Percentiles rank a stretch among this genome's conserved stretches.
phyloP scores from a whole-genome alignment of 1,140 invertebrate genomes.

The Cydia pomonella region DNA sequence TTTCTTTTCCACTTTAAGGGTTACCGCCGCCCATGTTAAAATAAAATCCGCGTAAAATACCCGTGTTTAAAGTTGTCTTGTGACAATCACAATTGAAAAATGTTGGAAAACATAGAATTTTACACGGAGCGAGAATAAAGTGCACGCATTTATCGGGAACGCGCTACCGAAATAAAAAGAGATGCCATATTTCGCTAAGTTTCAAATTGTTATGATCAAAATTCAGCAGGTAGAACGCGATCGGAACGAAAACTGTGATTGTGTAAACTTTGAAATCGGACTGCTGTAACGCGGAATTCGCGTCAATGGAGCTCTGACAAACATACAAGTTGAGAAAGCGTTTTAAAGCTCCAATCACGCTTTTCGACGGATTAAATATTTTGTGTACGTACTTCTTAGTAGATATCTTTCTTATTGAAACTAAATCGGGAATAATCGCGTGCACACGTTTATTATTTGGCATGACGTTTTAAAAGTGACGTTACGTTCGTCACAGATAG shows the following conservation, averaged over 20 bases:
- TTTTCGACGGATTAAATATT: conserved; percentile 5
- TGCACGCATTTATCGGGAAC: conserved; percentile 38
- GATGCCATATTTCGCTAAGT: conserved; percentile 55
- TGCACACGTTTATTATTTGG: too few relatives aligned
- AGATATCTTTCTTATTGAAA: background rate
- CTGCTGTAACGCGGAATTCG: conserved; percentile 35
- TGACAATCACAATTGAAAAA: conserved; percentile 47
- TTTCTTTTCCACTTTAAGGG: background rate
- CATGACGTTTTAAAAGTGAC: too few relatives aligned
- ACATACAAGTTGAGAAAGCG: conserved; percentile 24
- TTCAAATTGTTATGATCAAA: conserved; percentile 58
- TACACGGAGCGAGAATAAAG: conserved; percentile 52
- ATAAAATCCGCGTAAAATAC: background rate
- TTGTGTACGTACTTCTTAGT: background rate
- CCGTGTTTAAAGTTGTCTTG: background rate
- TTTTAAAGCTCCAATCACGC: conserved; percentile 18
- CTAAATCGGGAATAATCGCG: too few relatives aligned
- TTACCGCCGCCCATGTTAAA: background rate
- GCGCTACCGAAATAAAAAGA: conserved; percentile 53
- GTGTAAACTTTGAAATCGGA: conserved; percentile 56
- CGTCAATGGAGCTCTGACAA: conserved; percentile 38
- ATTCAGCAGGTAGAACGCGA: conserved; percentile 43
- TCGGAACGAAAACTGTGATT: conserved; percentile 46
- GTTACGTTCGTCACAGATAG: too few relatives aligned
- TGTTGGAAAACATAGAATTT: conserved; percentile 52